Evolutionary conservation across 2,888 invertebrate species (phyloP), one percentile per base, ranked within the genome.

Genomic region (Drosophila meridiana): DNA sequence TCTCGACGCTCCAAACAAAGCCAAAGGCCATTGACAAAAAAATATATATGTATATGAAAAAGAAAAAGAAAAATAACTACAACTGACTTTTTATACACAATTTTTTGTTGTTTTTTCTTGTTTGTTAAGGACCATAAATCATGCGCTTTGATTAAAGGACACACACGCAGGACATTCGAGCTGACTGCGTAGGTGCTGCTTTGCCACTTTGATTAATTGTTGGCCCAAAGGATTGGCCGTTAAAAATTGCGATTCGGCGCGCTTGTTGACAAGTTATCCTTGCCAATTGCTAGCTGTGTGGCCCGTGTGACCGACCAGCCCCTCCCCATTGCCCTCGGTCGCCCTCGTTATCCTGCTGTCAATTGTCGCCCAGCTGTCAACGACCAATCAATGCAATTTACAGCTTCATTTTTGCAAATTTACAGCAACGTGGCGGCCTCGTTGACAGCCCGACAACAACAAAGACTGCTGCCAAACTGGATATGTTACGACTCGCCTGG

Each of bases 381-480:
- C 82, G 76, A 47, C 62, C 76, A 73, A 88, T 86, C 86, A 88
- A 75, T 81, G 90, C 88, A 89, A 90, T 89, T 90, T 90, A 85
- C 89, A 82, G 69, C 86, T 85, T 78, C 74, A 85, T 83, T 81
- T 87, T 87, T 82, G 87, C 79, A 87, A 89, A 87, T 82, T 86
- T 83, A 53, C 64, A 68, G 56, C 73, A 60, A 69, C 67, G 67
- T 60, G 60, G 38, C 69, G 43, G 55, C 65, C 70, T 42, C 70
- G 84, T 80, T 84, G 84, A 84, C 88, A 88, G 84, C 53, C 61
- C 28, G 61, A 50, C 73, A 77, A 65, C 62, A 81, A 72, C 56
- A 42, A 30, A 11, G 13, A 30, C 56, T 5, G 40, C 58, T 11
- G 53, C 42, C 13, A 67, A 53, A 75, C 71, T 48, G 80, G 68